Conservation (phyloP, 2,797 vertebrate genomes). For the Calcarius lapponicus region DNA sequence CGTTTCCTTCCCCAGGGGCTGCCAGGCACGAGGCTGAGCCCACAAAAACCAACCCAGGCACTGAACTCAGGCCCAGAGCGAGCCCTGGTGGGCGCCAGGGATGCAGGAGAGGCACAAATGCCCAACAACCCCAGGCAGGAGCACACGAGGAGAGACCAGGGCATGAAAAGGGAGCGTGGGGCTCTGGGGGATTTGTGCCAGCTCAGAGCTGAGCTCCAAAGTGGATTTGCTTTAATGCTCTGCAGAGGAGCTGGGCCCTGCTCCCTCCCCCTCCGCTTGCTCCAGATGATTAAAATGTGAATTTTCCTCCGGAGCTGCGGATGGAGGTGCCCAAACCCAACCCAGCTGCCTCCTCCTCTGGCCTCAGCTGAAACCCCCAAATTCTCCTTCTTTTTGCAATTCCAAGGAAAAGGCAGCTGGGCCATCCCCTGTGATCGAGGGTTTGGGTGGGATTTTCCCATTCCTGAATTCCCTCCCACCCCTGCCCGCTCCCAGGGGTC, state of each 20-base stretch:
- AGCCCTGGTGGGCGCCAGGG: background rate
- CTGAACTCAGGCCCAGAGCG: no score
- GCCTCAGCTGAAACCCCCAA: background rate
- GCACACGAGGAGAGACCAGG: background rate
- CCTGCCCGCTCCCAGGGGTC: background rate
- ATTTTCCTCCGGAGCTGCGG: background rate
- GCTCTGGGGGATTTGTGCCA: background rate
- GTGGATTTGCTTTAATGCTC: background rate
- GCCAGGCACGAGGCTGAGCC: accelerated
- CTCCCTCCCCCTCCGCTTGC: background rate
- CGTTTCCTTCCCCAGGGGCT: background rate
- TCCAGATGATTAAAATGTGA: background rate
- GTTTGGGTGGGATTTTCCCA: background rate
- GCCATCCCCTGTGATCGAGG: background rate
- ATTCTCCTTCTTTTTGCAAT: background rate
- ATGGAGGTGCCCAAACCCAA: background rate
- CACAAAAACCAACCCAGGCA: background rate
- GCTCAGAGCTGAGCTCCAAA: background rate
- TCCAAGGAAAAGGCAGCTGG: background rate
- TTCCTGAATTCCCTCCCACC: background rate
- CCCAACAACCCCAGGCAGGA: background rate
- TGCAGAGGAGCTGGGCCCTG: background rate
- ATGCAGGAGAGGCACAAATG: background rate
- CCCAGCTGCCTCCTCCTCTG: background rate
- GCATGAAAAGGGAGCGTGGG: background rate